Evolutionary conservation across 2,113 vertebrate species (phyloP), one percentile per base, ranked within the genome.

Genomic region (Campylomormyrus tamandua): DNA sequence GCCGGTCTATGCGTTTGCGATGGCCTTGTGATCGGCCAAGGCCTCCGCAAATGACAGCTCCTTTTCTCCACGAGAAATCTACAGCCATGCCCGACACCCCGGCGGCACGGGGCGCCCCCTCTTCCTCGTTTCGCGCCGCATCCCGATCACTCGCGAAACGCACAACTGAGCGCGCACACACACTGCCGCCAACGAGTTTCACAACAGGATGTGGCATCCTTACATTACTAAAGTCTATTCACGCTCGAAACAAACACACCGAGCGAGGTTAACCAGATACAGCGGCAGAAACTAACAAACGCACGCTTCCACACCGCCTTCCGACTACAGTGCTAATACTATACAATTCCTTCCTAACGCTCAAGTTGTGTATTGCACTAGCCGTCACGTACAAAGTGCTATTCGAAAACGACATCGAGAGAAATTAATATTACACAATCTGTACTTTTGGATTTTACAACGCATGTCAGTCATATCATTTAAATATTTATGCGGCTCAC

Each of bases 181-280:
- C 74, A 42, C 85, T 39, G 87, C 35, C 88, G 58, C 93, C 90
- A 92, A 94, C 88, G 93, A 91, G 93, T 90, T 94, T 90, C 95
- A 94, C 50, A 95, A 96, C 96, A 95, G 95, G 96, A 96, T 96
- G 95, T 94, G 95, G 94, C 93, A 88, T 90, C 92, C 91, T 93
- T 90, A 92, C 91, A 92, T 94, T 94, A 93, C 93, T 92, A 90
- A 91, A 93, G 93, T 89, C 92, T 92, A 92, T 93, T 94, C 92
- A 94, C 92, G 93, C 93, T 91, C 92, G 86, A 83, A 86, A 91
- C 91, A 90, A 88, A 88, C 91, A 90, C 91, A 53, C 21, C 66
- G 31, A 89, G 35, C 24, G 83, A 4, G 56, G 66, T 50, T 56
- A 83, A 84, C 58, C 83, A 74, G 7, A 27, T 13, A 24, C 88